Evolutionary conservation across 2,113 vertebrate genomes (phyloP).

Genomic region (Indicator maculatus): DNA sequence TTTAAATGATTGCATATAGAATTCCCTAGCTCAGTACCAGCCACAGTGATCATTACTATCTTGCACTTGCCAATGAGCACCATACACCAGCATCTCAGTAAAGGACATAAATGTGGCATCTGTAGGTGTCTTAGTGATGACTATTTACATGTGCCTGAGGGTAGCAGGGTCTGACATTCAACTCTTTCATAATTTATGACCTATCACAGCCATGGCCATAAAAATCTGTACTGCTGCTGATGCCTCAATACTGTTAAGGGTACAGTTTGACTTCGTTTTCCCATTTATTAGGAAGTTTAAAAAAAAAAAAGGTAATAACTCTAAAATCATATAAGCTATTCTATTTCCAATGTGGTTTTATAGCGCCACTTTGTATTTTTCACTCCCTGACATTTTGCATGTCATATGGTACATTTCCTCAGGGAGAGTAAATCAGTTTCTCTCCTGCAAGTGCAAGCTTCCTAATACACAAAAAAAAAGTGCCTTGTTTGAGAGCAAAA

Average conservation of each 20-base stretch:
- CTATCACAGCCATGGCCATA: background rate
- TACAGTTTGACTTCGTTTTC: conserved; percentile 43
- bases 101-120: background rate
- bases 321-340: background rate
- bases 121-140: background rate
- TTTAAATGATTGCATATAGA: background rate
- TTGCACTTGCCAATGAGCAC: background rate
- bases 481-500: conserved; percentile 66
- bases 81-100: background rate
- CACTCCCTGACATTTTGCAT: conserved; percentile 65
- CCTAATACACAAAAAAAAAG: conserved; percentile 67
- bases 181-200: background rate
- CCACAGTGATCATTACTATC: background rate
- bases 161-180: background rate
- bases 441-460: conserved; percentile 69
- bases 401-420: conserved; percentile 66
- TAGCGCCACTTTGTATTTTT: conserved; percentile 30
- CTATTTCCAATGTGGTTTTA: conserved; percentile 41
- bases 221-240: background rate
- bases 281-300: background rate
- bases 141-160: background rate
- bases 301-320: background rate
- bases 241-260: background rate
- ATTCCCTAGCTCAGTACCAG: background rate
- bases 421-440: conserved; percentile 75